Percentiles rank a stretch among this genome's conserved stretches.
These are phyloP conservation scores for Batillaria attramentaria DNA, from an alignment of 1,140 invertebrate species.

Conservation along the genomic window DNA sequence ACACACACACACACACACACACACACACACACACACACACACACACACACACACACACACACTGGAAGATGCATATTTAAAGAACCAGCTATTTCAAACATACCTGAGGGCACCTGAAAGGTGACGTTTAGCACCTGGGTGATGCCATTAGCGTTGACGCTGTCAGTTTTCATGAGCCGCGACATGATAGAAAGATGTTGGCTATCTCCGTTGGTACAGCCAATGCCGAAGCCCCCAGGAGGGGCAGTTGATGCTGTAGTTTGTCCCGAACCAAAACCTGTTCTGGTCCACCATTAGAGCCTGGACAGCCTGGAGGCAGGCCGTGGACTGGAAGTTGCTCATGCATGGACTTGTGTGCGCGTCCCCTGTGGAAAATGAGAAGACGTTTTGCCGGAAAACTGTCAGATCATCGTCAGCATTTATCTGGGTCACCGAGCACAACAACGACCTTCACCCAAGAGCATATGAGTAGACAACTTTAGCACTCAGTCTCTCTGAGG, in stretches of 20 bases:
- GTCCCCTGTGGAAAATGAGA: too few species aligned
- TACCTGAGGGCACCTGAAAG: conserved; percentile 1
- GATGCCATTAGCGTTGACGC: neutral
- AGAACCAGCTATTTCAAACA: neutral
- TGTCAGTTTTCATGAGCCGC: neutral
- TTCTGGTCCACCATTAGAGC: neutral
- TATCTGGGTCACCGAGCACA: too few species aligned
- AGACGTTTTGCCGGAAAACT: too few species aligned
- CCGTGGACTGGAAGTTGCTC: neutral
- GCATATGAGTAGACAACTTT: too few species aligned
- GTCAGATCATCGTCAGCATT: too few species aligned
- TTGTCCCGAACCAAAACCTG: conserved; percentile 9
- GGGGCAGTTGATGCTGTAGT: neutral
- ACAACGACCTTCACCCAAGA: too few species aligned
- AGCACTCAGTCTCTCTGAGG: too few species aligned
- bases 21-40: neutral
- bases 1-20: neutral
- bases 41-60: neutral
- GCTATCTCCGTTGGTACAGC: neutral
- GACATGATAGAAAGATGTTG: neutral
- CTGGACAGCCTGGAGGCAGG: neutral
- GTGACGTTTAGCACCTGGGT: conserved; percentile 1
- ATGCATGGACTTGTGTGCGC: too few species aligned
- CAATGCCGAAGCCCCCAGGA: neutral
- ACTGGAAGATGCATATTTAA: neutral